Base-by-base conservation (phyloP, 1,140 invertebrate species). In the Sminthurinus signatus region DNA sequence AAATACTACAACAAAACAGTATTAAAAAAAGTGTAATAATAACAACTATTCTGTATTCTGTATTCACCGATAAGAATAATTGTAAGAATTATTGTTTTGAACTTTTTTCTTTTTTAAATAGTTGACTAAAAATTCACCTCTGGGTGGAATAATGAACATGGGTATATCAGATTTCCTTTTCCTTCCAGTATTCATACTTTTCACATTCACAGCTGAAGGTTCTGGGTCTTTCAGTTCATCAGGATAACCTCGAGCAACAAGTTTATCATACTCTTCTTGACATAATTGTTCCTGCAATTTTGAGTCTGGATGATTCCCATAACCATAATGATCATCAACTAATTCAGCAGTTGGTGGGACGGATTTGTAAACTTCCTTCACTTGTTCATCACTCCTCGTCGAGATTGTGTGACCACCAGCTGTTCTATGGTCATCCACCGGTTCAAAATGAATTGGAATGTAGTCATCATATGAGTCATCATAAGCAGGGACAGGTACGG, bases 211-310 rank as follows among this genome's bases (percentile, higher is more conserved):
- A 0, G 19, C 21, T 25, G 59, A 28, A 23, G 62, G 60, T 32
- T 28, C 32, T 31, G 36, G 27, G 43, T 69, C 70, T 32, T 36
- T 39, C n/a, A 50, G 25, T 32, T 69, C 67, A 36, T 64, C 62
- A 17, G 64, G 67, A 42, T 67, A 67, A 25, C 70, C 70, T 25
- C 46, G 25, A 15, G 61, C 17, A 19, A 69, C 67, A 17, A 72
- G 31, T 44, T 64, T 36, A 25, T 69, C 70, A 48, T 72, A 72
- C 27, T 69, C 64, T 28, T 65, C 61, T 17, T 72, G 70, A 21
- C 60, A 64, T 51, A 69, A 46, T 31, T 66, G 19, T 21, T 69
- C 70, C n/a, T 48, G 59, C 19, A 72, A 36, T 51, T 72, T 72
- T 8, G 32, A 56, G 44, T 72, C 70, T 10, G 70, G 70, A 60